A percentile compares a stretch with the other conserved stretches of the same genome.
Conservation (phyloP, 2,797 vertebrate species). For the Hipposideros larvatus region DNA sequence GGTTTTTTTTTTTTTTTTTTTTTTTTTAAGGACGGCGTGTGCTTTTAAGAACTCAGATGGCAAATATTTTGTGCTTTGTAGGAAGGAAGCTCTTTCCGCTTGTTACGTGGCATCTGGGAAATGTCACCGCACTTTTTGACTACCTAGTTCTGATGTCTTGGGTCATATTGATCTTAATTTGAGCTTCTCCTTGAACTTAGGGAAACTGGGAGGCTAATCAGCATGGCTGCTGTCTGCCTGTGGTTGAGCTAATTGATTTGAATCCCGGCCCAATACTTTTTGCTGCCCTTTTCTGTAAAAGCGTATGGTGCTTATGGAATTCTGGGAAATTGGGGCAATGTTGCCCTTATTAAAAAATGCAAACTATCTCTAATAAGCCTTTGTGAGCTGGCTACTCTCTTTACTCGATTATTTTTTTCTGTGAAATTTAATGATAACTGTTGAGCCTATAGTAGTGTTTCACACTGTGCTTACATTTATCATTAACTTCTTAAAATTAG, state of each 20-base stretch:
- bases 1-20: background rate
- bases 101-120: constrained; percentile 10
- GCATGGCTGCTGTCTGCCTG: constrained; percentile 29
- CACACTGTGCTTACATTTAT: background rate
- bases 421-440: background rate
- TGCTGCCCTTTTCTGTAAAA: constrained; percentile 40
- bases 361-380: background rate
- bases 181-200: background rate
- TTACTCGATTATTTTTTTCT: background rate
- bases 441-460: background rate
- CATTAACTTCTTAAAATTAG: background rate
- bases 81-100: background rate
- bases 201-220: background rate
- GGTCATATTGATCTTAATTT: constrained; percentile 10
- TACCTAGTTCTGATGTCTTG: background rate
- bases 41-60: background rate
- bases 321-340: constrained; percentile 32
- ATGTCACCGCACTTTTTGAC: background rate
- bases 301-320: constrained; percentile 33
- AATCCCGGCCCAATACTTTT: constrained; percentile 66
- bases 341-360: background rate
- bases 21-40: background rate
- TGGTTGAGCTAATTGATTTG: constrained; percentile 63
- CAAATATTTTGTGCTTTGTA: background rate
- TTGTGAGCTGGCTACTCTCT: background rate